Evolutionary conservation across 2,888 invertebrate genomes (phyloP), one percentile per base, ranked within the genome.

Genomic region (Luffia ferchaultella): DNA sequence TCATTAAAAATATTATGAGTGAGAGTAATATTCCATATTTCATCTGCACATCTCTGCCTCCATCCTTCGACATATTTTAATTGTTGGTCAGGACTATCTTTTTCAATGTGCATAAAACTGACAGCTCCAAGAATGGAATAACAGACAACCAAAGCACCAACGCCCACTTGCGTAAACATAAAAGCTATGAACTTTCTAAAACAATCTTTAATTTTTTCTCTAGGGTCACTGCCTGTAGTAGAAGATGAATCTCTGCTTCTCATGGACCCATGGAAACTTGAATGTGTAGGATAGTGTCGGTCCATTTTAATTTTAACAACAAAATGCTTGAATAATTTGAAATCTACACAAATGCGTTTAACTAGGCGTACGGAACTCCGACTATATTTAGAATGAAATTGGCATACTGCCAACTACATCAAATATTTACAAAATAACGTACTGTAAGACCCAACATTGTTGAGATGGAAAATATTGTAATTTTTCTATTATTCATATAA

Each of bases 161-260:
- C 95, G 58, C 95, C 95, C 63, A 93, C 91, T 86, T 95, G 95
- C 5, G 95, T 95, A 78, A 93, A 95, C 95, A 95, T 95, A 65
- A 95, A 95, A 5, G 94, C 93, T 51, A 93, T 89, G 60, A 94
- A 86, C 72, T 94, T 94, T 44, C 95, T 86, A 62, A 92, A 92
- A 68, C 93, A 95, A 65, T 93, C 92, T 72, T 93, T 93, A 51
- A 95, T 87, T 64, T 90, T 91, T 64, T 92, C 92, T 30, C 89
- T 80, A 0, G 91, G 89, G 60, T 91, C 90, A 63, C 87, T 86
- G 52, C 86, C 88, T 44, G 86, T 87, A 17, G 88, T 87, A 0
- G 90, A 88, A 1, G 90, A 89, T 0, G 90, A 90, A 20, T 89
- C 90, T 42, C 85, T 82, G 60, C 90, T 90, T 54, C 88, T 77